Evolutionary conservation across 2,888 invertebrate genomes (phyloP).

Genomic region (Dynastes maya): DNA sequence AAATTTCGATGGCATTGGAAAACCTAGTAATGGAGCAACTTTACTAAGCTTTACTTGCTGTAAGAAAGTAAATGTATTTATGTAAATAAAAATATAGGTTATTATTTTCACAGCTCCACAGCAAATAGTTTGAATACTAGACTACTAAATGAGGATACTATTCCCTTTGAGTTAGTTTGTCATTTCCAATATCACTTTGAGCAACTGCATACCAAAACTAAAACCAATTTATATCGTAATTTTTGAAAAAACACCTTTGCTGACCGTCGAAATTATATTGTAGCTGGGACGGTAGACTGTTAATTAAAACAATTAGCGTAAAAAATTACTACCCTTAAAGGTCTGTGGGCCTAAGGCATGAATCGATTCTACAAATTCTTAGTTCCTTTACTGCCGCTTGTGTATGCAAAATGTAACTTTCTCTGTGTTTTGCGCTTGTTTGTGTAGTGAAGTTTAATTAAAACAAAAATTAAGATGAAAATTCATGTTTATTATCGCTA

Average conservation of each 20-base stretch:
- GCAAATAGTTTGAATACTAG: too few species aligned
- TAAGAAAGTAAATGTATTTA: too few species aligned
- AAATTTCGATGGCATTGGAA: too few species aligned
- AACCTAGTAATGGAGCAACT: too few species aligned
- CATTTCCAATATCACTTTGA: too few species aligned
- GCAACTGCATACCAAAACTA: too few species aligned
- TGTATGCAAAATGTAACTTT: background rate
- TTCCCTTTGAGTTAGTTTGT: too few species aligned
- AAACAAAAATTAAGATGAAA: background rate
- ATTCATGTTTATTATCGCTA: background rate
- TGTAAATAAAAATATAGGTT: too few species aligned
- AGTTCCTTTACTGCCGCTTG: background rate
- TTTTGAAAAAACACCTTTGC: background rate
- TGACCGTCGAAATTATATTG: slow-evolving; percentile 27
- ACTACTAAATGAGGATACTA: too few species aligned
- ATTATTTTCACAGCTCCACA: too few species aligned
- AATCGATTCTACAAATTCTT: slow-evolving; percentile 11
- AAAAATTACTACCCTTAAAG: slow-evolving; percentile 17
- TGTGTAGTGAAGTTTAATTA: background rate
- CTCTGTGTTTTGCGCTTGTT: background rate
- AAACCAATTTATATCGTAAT: too few species aligned
- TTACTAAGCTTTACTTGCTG: too few species aligned
- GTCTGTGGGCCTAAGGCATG: background rate
- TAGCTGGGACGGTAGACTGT: slow-evolving; percentile 8
- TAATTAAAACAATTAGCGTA: slow-evolving; percentile 37